Conservation (phyloP, 2,888 invertebrate genomes). For the Macroteleia sp. region DNA sequence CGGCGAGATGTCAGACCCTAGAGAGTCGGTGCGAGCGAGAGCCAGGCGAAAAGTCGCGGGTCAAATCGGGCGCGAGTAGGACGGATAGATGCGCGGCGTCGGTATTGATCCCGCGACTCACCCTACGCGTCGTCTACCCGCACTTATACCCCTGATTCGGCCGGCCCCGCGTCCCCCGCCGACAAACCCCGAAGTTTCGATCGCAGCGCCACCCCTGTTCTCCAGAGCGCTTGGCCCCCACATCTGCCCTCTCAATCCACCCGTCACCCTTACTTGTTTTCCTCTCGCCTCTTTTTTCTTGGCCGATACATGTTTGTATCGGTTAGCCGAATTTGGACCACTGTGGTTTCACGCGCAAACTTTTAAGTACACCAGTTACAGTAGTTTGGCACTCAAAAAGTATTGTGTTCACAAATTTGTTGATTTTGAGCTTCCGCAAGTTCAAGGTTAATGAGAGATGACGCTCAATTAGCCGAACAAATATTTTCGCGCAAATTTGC, state of each 20-base stretch:
- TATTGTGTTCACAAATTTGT: too few species aligned
- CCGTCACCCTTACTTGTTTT: constrained; percentile 24
- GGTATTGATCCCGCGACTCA: constrained; percentile 66
- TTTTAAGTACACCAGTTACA: too few species aligned
- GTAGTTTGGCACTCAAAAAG: too few species aligned
- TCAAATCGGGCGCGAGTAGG: constrained; percentile 55
- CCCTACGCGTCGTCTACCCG: constrained; percentile 66
- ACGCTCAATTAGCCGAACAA: constrained; percentile 38
- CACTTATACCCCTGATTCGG: constrained; percentile 63
- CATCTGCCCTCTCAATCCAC: not conserved
- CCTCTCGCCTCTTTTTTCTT: not conserved
- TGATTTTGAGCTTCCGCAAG: too few species aligned
- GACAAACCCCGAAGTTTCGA: constrained; percentile 65
- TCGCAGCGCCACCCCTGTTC: constrained; percentile 49
- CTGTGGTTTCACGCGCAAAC: too few species aligned
- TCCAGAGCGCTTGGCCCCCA: constrained; percentile 17
- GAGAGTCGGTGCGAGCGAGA: constrained; percentile 28
- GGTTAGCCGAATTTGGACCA: constrained; percentile 25
- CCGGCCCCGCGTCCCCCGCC: constrained; percentile 50
- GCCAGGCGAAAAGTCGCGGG: constrained; percentile 45
- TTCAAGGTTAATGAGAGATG: constrained; percentile 47
- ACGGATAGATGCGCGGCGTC: constrained; percentile 48
- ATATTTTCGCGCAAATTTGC: constrained; percentile 36
- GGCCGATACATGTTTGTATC: not conserved
- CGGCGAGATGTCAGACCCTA: constrained; percentile 46